phyloP scores from a whole-genome alignment of 1,140 invertebrate species.

The Stegodyphus mimosarum region DNA sequence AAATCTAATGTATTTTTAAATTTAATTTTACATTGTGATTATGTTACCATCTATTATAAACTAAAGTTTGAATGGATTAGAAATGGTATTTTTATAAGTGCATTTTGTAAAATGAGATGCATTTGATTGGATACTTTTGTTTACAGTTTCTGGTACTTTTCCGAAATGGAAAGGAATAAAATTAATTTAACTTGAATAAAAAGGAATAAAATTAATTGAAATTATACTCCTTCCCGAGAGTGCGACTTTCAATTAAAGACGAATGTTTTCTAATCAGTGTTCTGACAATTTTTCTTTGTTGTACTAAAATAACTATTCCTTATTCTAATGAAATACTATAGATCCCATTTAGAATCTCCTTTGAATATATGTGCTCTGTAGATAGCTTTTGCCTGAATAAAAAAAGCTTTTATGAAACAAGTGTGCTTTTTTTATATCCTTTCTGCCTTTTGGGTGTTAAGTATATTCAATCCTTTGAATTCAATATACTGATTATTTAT shows the following conservation, averaged over 20 bases:
- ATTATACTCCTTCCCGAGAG: not conserved
- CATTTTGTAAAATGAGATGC: too few species aligned
- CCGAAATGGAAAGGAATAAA: not conserved
- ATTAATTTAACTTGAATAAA: not conserved
- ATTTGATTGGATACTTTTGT: not conserved
- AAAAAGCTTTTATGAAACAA: conserved; percentile 33
- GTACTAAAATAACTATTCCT: too few species aligned
- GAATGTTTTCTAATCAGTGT: not conserved
- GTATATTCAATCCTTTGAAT: too few species aligned
- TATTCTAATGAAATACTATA: not conserved
- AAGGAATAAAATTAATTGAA: not conserved
- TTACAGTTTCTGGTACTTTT: not conserved
- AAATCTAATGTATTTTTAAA: too few species aligned
- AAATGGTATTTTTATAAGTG: too few species aligned
- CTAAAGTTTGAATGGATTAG: too few species aligned
- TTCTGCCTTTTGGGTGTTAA: too few species aligned
- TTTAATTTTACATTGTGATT: too few species aligned
- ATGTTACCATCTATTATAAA: too few species aligned
- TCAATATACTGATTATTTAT: too few species aligned
- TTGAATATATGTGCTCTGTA: conserved; percentile 18
- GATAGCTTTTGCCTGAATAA: conserved; percentile 29
- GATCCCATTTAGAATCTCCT: conserved; percentile 12
- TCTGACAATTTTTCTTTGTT: not conserved
- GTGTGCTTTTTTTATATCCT: not conserved
- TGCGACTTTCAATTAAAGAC: not conserved